Evolutionary conservation across 2,888 invertebrate species (phyloP).

Genomic region (Chouioia cunea): DNA sequence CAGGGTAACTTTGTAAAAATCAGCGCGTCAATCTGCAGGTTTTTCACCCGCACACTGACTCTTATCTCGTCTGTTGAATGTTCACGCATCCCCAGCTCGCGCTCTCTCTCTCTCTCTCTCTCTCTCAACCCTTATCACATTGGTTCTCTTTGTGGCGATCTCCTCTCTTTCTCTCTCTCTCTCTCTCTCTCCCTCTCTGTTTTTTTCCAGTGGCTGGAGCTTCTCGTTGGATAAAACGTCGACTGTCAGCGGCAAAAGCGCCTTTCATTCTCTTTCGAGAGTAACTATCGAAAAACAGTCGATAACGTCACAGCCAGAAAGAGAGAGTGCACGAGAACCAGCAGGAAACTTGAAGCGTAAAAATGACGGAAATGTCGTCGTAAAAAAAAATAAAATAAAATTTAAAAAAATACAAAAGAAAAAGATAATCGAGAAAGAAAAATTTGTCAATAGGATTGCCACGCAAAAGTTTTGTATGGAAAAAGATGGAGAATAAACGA

Average conservation of each 20-base stretch:
- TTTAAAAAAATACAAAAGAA: too few relatives aligned
- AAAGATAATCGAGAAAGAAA: not conserved
- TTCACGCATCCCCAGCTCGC: not conserved
- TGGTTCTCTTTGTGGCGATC: too few relatives aligned
- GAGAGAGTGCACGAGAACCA: too few relatives aligned
- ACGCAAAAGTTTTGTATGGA: not conserved
- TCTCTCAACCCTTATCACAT: conserved; percentile 1
- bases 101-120: not conserved
- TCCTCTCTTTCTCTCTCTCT: conserved; percentile 5
- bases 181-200: conserved; percentile 9
- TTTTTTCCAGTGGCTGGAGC: conserved; percentile 11
- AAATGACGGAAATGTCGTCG: conserved; percentile 41
- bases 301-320: conserved; percentile 58
- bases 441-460: conserved; percentile 22
- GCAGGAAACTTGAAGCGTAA: conserved; percentile 27
- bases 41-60: conserved; percentile 3
- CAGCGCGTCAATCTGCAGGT: not conserved
- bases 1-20: too few relatives aligned
- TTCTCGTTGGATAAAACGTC: not conserved
- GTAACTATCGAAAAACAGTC: conserved; percentile 52
- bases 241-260: conserved; percentile 43
- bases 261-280: conserved; percentile 47
- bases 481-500: conserved; percentile 55
- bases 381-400: too few relatives aligned
- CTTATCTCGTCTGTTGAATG: not conserved